Conservation (phyloP, 53 echinoderm and acorn worm species). For the Paracentrotus lividus region DNA sequence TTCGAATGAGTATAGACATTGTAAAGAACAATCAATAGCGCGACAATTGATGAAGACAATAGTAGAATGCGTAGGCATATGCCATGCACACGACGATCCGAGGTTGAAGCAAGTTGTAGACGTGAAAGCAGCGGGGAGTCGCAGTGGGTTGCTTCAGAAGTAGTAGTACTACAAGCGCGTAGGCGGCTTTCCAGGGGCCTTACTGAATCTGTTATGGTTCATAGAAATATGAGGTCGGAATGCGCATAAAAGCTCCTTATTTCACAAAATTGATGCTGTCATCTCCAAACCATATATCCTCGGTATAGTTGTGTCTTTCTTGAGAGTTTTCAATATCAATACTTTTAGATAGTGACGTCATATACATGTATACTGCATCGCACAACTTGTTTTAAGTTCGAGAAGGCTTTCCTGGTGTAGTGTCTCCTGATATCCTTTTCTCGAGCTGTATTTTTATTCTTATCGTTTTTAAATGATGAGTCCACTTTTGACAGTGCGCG, state of each 20-base stretch:
- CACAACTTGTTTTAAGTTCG: neutral
- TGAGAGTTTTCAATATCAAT: neutral
- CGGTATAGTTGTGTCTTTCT: neutral
- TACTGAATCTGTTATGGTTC: constrained; percentile 9
- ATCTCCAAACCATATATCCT: constrained; percentile 9
- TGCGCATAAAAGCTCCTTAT: constrained; percentile 13
- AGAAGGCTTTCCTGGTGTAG: too few relatives aligned
- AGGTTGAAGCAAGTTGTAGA: constrained; percentile 18
- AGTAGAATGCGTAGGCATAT: constrained; percentile 15
- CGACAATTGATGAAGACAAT: constrained; percentile 67
- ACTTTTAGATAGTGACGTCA: neutral
- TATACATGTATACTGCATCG: neutral
- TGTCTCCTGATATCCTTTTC: too few relatives aligned
- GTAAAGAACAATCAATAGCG: constrained; percentile 61
- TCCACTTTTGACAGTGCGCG: neutral
- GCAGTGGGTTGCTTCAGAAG: too few relatives aligned
- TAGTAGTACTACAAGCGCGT: neutral
- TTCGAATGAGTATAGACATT: constrained; percentile 54
- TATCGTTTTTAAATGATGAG: neutral
- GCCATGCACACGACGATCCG: constrained; percentile 49
- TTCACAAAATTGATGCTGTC: constrained; percentile 13
- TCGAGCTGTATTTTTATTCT: too few relatives aligned
- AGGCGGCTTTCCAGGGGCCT: constrained; percentile 34
- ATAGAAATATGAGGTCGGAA: constrained; percentile 47
- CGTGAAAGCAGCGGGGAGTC: neutral